Conservation (phyloP, 2,797 vertebrate genomes). For the Bucorvus abyssinicus region DNA sequence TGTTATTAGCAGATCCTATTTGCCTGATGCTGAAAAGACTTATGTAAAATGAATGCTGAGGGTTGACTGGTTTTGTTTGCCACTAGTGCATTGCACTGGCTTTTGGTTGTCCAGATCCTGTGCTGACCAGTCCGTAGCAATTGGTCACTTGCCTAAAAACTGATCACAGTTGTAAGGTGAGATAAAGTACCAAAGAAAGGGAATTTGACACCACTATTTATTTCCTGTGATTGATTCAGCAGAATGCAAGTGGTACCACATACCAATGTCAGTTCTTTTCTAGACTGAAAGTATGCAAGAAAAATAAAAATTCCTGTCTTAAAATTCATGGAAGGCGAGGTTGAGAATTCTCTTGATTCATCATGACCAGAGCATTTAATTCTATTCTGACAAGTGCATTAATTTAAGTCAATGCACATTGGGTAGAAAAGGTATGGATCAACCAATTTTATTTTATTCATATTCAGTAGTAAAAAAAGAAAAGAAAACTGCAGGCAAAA, state of each 20-base stretch:
- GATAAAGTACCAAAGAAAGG: not conserved
- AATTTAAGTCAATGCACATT: not conserved
- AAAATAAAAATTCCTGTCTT: not conserved
- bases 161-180: not conserved
- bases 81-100: not conserved
- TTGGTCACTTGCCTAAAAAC: not conserved
- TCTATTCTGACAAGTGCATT: not conserved
- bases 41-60: not conserved
- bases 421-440: not conserved
- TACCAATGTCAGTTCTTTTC: not conserved
- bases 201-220: not conserved
- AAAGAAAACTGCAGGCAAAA: accelerated
- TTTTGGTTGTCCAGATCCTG: not conserved
- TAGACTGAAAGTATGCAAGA: not conserved
- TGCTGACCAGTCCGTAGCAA: not conserved
- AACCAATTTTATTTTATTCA: not conserved
- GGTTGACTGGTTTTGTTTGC: not conserved
- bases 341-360: not conserved
- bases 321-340: not conserved
- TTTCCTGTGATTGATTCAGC: conserved; percentile 20
- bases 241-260: not conserved
- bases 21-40: not conserved
- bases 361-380: not conserved
- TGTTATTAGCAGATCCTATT: not conserved
- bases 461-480: not conserved